Evolutionary conservation across 2,888 invertebrate species (phyloP).

Genomic region (Callimorpha dominula): DNA sequence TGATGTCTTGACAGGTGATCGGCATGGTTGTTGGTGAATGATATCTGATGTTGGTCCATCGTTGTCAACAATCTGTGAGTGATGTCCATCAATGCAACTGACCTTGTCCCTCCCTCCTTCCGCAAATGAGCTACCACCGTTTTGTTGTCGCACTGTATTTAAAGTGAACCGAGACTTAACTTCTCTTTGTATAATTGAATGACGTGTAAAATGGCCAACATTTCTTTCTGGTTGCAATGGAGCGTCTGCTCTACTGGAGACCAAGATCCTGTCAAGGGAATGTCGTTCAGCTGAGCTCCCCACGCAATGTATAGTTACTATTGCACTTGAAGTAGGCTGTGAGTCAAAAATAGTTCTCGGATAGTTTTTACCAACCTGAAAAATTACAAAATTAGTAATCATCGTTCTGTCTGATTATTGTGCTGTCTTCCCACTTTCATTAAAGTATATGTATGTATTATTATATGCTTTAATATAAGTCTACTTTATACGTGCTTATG

Average conservation of each 20-base stretch:
- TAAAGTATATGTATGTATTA: too few species aligned
- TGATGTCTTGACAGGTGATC: not conserved
- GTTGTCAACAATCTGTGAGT: not conserved
- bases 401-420: too few species aligned
- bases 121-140: not conserved
- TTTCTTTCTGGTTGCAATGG: not conserved
- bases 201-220: too few species aligned
- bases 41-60: not conserved
- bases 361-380: too few species aligned
- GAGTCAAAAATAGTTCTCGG: too few species aligned
- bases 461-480: too few species aligned
- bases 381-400: too few species aligned
- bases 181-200: too few species aligned
- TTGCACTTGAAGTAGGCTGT: too few species aligned
- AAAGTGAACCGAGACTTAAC: not conserved
- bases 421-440: too few species aligned
- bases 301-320: not conserved
- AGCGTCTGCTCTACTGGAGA: not conserved
- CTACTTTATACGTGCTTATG: too few species aligned
- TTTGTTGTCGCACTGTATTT: not conserved
- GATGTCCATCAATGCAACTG: not conserved
- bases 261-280: not conserved
- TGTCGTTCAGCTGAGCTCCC: not conserved
- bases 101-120: not conserved
- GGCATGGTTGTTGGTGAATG: not conserved